These are phyloP conservation scores for Nothoprocta perdicaria DNA, from an alignment of 2,113 vertebrate genomes.

Conservation along the genomic window DNA sequence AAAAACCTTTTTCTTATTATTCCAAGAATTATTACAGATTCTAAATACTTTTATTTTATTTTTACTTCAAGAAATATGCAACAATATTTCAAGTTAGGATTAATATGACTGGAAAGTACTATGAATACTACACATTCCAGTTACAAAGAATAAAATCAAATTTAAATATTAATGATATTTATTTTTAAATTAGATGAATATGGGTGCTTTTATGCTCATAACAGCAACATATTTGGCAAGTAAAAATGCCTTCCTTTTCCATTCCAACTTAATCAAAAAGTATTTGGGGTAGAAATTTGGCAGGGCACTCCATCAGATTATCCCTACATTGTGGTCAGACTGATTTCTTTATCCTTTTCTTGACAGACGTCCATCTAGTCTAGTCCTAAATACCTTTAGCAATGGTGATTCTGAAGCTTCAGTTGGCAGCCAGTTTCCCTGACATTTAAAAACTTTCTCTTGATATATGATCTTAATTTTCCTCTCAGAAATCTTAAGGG, in stretches of 20 bases:
- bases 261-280: conserved; percentile 4
- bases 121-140: not conserved
- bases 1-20: not conserved
- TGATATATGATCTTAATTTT: conserved; percentile 1
- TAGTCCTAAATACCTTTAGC: conserved; percentile 30
- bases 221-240: not conserved
- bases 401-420: conserved; percentile 14
- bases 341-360: conserved; percentile 26
- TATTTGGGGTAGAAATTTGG: conserved; percentile 10
- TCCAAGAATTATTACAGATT: not conserved
- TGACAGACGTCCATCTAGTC: not conserved
- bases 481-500: not conserved
- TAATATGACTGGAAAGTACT: not conserved
- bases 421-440: conserved; percentile 25
- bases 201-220: not conserved
- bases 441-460: conserved; percentile 15
- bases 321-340: not conserved
- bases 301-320: not conserved
- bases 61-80: not conserved
- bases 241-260: conserved; percentile 15
- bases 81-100: not conserved
- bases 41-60: not conserved
- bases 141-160: not conserved
- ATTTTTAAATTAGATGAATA: not conserved
- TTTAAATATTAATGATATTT: not conserved